Evolutionary conservation across 2,113 vertebrate genomes (phyloP).

Genomic region (Globicephala melas): DNA sequence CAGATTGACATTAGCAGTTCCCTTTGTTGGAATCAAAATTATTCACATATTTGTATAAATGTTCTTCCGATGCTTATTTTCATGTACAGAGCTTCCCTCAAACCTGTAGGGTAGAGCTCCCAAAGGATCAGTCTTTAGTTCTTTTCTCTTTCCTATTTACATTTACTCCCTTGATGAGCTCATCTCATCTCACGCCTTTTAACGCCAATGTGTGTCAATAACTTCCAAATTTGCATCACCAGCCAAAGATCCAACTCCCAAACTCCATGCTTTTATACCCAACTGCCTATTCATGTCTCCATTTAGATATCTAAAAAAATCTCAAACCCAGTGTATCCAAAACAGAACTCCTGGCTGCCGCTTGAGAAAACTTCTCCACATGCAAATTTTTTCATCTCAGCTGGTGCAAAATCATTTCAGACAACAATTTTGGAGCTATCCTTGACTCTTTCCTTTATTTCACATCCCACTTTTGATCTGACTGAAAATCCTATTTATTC

Average conservation of each 20-base stretch:
- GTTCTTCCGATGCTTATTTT: neutral
- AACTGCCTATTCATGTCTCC: slow-evolving; percentile 20
- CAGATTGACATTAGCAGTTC: neutral
- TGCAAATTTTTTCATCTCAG: neutral
- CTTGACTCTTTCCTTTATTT: neutral
- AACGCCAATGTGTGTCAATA: slow-evolving; percentile 12
- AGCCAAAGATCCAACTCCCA: neutral
- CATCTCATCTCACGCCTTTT: neutral
- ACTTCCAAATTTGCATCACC: neutral
- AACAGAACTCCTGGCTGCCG: neutral
- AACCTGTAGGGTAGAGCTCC: neutral
- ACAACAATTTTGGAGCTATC: neutral
- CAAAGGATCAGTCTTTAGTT: neutral
- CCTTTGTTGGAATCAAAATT: neutral
- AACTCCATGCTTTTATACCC: neutral
- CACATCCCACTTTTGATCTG: neutral
- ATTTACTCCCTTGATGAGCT: neutral
- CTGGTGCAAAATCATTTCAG: neutral
- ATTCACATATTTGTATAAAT: neutral
- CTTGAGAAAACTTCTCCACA: neutral
- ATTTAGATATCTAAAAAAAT: slow-evolving; percentile 7
- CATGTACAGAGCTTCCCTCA: neutral
- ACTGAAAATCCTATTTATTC: neutral
- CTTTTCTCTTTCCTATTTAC: neutral
- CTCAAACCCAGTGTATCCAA: neutral